Evolutionary conservation across 2,888 invertebrate genomes (phyloP).

Genomic region (Clitarchus hookeri): DNA sequence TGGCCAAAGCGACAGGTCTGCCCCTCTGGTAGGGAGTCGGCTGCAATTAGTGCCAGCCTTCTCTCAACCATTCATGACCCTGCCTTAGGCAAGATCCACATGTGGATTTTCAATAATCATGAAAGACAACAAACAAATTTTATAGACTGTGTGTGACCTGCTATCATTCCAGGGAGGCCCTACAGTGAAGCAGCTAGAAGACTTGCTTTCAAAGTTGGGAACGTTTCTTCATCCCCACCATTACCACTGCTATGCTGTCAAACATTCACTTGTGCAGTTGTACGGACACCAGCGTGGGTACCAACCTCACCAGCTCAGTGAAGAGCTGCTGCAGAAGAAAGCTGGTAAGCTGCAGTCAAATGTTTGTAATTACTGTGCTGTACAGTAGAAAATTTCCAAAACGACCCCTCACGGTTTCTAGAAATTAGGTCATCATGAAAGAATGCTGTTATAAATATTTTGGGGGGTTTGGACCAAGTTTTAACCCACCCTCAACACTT

Average conservation of each 20-base stretch:
- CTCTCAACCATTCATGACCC: too few species aligned
- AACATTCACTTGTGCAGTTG: conserved; percentile 80
- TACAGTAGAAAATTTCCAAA: too few species aligned
- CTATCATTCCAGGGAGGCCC: conserved; percentile 59
- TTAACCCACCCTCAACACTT: too few species aligned
- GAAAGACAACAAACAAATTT: background rate
- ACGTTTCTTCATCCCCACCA: conserved; percentile 82
- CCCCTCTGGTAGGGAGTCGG: too few species aligned
- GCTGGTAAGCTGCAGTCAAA: conserved; percentile 56
- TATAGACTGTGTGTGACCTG: background rate
- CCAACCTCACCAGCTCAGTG: conserved; percentile 58
- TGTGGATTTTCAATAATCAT: too few species aligned
- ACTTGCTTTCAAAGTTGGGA: conserved; percentile 68
- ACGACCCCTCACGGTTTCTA: too few species aligned
- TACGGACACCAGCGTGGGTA: conserved; percentile 73
- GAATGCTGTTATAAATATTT: too few species aligned
- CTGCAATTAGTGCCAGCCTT: too few species aligned
- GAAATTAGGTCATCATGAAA: too few species aligned
- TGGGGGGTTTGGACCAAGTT: too few species aligned
- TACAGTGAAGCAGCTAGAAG: conserved; percentile 63
- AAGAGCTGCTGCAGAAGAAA: conserved; percentile 67
- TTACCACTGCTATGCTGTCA: conserved; percentile 79
- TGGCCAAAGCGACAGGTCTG: too few species aligned
- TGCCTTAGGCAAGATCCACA: too few species aligned
- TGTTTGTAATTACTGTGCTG: background rate